phyloP scores from a whole-genome alignment of 1,140 invertebrate genomes.

The Berghia stephanieae region DNA sequence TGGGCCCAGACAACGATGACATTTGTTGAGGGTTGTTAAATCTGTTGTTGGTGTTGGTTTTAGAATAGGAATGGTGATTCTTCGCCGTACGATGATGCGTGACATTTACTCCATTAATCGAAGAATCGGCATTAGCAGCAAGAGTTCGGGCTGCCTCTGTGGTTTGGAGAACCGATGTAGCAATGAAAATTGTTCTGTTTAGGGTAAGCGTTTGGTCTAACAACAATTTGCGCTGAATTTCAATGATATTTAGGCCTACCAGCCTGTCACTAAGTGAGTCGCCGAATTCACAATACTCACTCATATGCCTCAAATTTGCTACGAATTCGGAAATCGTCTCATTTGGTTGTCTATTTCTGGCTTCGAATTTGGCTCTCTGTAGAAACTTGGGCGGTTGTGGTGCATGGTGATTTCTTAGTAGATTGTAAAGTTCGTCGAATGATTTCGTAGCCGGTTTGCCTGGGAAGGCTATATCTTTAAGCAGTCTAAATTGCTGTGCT shows the following conservation, averaged over 20 bases:
- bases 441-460: too few species aligned
- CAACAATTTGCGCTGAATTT: conserved; percentile 36
- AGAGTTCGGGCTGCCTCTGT: conserved; percentile 30
- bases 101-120: too few species aligned
- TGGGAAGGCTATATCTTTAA: too few species aligned
- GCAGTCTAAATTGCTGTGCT: too few species aligned
- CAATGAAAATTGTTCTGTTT: conserved; percentile 31
- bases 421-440: too few species aligned
- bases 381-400: too few species aligned
- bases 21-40: background rate
- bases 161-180: conserved; percentile 37
- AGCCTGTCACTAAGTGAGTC: conserved; percentile 31
- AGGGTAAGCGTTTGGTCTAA: conserved; percentile 25
- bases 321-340: too few species aligned
- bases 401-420: too few species aligned
- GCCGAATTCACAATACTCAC: conserved; percentile 40
- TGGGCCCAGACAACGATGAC: background rate
- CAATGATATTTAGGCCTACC: conserved; percentile 32
- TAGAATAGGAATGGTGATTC: background rate
- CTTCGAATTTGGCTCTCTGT: too few species aligned
- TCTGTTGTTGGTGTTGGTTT: background rate
- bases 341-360: conserved; percentile 33
- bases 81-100: background rate
- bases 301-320: too few species aligned
- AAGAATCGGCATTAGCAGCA: too few species aligned